phyloP scores from a whole-genome alignment of 92 coral and sea anemone genomes.

The Virgularia gustaviana region DNA sequence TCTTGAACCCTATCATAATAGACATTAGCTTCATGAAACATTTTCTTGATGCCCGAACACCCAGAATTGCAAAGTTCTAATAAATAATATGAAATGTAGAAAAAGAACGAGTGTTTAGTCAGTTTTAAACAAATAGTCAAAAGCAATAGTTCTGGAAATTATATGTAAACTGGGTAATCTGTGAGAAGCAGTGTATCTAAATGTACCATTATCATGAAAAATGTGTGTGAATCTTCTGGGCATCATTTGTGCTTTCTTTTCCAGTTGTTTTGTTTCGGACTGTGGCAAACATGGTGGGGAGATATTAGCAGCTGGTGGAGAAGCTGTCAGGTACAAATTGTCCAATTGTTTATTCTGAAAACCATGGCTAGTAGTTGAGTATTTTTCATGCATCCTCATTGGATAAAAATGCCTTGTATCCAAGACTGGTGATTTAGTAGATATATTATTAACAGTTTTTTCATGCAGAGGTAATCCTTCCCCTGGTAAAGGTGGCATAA shows the following conservation, averaged over 20 bases:
- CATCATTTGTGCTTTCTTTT: background rate
- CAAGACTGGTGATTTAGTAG: background rate
- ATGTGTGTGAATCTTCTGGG: constrained; percentile 20
- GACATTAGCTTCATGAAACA: constrained; percentile 58
- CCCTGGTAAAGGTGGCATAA: constrained; percentile 23
- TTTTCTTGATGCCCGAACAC: constrained; percentile 38
- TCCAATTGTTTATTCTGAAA: too few species aligned
- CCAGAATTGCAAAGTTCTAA: background rate
- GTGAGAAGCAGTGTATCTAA: background rate
- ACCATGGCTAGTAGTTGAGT: too few species aligned
- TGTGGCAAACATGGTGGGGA: too few species aligned
- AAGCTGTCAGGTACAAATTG: too few species aligned
- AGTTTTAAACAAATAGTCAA: too few species aligned
- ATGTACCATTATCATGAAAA: background rate
- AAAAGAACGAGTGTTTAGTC: too few species aligned
- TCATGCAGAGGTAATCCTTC: background rate
- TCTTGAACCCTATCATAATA: constrained; percentile 40
- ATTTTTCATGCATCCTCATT: too few species aligned
- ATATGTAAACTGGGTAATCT: background rate
- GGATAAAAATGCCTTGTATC: background rate
- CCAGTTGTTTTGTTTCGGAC: too few species aligned
- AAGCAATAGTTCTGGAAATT: background rate
- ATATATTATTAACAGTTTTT: background rate
- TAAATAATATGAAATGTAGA: too few species aligned
- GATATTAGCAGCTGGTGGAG: too few species aligned